Evolutionary conservation across 2,113 vertebrate genomes (phyloP).

Genomic region (Leuciscus idus): DNA sequence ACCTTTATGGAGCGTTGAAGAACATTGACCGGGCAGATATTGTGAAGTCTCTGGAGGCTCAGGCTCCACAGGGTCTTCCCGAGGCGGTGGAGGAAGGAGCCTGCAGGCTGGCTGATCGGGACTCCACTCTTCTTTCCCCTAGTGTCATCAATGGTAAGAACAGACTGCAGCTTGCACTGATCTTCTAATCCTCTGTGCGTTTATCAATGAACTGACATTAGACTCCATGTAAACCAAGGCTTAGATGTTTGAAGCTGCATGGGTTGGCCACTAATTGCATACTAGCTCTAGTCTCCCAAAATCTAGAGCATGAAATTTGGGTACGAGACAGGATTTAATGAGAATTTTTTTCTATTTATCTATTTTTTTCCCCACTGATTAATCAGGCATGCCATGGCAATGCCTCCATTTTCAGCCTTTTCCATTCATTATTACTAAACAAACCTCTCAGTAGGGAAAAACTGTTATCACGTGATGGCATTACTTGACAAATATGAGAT

Average conservation of each 20-base stretch:
- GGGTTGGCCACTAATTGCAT: slow-evolving; percentile 25
- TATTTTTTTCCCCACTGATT: background rate
- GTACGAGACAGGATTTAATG: background rate
- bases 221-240: background rate
- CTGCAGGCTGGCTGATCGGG: slow-evolving; percentile 76
- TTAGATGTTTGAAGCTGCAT: slow-evolving; percentile 36
- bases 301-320: slow-evolving; percentile 27
- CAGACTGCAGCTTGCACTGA: slow-evolving; percentile 20
- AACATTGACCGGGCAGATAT: slow-evolving; percentile 92
- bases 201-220: slow-evolving; percentile 5
- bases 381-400: slow-evolving; percentile 14
- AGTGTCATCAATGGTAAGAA: slow-evolving; percentile 93
- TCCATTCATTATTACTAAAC: slow-evolving; percentile 21
- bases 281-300: background rate
- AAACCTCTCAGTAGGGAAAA: slow-evolving; percentile 1
- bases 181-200: background rate
- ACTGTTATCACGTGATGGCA: background rate
- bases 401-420: slow-evolving; percentile 16
- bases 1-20: slow-evolving; percentile 82
- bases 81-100: slow-evolving; percentile 77
- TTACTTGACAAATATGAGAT: slow-evolving; percentile 3
- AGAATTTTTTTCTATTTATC: background rate
- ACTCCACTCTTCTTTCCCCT: slow-evolving; percentile 85
- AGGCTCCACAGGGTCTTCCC: slow-evolving; percentile 73
- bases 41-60: slow-evolving; percentile 84